These are phyloP conservation scores for Engraulis encrasicolus DNA, from an alignment of 2,113 vertebrate genomes.

Conservation along the genomic window DNA sequence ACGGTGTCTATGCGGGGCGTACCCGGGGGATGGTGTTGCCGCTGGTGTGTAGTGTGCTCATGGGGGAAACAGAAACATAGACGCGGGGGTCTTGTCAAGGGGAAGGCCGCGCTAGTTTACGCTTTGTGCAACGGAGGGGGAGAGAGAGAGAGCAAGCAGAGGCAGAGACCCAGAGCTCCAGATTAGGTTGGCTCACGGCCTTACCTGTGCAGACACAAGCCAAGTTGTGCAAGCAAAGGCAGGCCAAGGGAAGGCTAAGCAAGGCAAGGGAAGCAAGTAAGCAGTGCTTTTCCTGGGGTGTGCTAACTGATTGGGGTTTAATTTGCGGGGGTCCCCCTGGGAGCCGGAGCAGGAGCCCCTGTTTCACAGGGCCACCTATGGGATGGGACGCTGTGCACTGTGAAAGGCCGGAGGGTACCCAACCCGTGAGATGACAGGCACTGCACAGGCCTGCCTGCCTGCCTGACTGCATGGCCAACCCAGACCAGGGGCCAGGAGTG, in stretches of 20 bases:
- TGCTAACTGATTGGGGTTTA: conserved; percentile 75
- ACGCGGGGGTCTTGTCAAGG: conserved; percentile 67
- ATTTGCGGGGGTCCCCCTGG: conserved; percentile 69
- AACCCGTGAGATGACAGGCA: conserved; percentile 46
- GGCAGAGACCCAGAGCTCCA: conserved; percentile 42
- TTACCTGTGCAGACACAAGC: conserved; percentile 38
- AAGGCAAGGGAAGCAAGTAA: background rate
- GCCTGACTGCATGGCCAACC: too few relatives aligned
- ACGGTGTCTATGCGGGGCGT: conserved; percentile 47
- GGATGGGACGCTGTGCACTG: conserved; percentile 72
- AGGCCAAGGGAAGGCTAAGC: conserved; percentile 8
- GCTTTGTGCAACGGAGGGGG: conserved; percentile 50
- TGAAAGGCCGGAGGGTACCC: conserved; percentile 49
- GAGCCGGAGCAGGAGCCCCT: conserved; percentile 34
- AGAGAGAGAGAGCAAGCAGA: too few relatives aligned
- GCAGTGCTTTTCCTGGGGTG: conserved; percentile 52
- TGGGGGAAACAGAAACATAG: conserved; percentile 16
- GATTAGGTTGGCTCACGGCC: conserved; percentile 55
- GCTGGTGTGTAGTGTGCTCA: background rate
- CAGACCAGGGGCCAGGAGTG: too few relatives aligned
- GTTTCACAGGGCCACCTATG: conserved; percentile 53
- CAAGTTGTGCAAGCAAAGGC: too few relatives aligned
- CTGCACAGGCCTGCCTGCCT: conserved; percentile 5
- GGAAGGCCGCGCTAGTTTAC: conserved; percentile 69
- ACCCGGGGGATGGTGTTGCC: conserved; percentile 27